phyloP scores from a whole-genome alignment of 2,113 vertebrate species.

The Sarotherodon lohbergeri region DNA sequence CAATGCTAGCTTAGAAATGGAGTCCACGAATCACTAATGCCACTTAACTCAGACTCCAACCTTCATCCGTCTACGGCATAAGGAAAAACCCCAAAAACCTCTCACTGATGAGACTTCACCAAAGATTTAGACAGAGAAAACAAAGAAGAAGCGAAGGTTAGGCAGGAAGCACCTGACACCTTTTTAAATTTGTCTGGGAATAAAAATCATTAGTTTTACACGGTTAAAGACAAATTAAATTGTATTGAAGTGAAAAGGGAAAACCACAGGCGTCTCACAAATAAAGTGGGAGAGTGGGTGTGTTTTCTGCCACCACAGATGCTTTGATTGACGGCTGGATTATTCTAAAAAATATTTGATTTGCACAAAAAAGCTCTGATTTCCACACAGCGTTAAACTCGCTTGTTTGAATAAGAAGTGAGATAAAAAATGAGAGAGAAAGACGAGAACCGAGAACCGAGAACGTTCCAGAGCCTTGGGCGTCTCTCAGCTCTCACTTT shows the following conservation, averaged over 20 bases:
- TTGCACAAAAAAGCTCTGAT: neutral
- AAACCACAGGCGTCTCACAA: neutral
- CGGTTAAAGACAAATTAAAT: neutral
- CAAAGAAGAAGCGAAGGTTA: neutral
- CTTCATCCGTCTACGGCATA: neutral
- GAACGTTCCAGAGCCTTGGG: neutral
- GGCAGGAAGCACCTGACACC: neutral
- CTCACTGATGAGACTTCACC: neutral
- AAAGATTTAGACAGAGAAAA: too few species aligned
- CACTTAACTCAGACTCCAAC: neutral
- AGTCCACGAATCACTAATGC: neutral
- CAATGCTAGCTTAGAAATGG: neutral
- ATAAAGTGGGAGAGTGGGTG: neutral
- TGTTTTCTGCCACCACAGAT: neutral
- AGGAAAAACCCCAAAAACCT: fast-evolving
- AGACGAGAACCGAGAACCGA: neutral
- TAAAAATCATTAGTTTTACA: fast-evolving
- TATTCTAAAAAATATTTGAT: neutral
- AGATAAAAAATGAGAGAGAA: neutral
- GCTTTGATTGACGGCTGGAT: neutral
- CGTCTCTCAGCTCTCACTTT: neutral
- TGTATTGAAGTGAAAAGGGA: neutral
- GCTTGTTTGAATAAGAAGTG: neutral
- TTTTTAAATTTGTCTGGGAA: neutral
- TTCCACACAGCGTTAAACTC: neutral